Base-by-base conservation (phyloP, 2,113 vertebrate species). In the Ceyx margarethae region DNA sequence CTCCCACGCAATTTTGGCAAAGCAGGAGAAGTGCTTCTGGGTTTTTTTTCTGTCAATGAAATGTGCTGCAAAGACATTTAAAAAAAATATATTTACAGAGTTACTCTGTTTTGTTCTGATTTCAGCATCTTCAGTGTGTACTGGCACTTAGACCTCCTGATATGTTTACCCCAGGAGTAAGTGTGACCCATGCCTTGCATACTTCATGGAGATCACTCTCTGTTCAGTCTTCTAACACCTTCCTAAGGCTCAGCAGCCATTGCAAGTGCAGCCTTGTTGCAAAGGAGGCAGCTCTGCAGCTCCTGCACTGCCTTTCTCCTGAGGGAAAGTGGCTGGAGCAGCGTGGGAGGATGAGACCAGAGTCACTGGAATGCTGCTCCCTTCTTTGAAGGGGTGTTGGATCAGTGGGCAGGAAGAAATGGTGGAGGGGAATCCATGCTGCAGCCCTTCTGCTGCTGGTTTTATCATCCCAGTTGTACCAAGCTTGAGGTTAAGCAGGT, bases 121-220 rank as follows among this genome's bases (percentile, higher is more conserved):
- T 72, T 62, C 37, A 28, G 10, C 1, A 2, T 46, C 81, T 86
- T 26, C 64, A 57, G 40, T 42, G 31, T 9, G 1, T 78, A 4
- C 51, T 61, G 71, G 31, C n/a, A 31, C 25, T 42, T 50, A 14
- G 0, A 25, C 35, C 15, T 90, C 23, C 45, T 40, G 66, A 31
- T 17, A 45, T 23, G 10, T 40, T 54, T 50, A 33, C 23, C 11
- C 4, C 1, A 0, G 8, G 4, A n/a, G 31, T 11, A 26, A 22
- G 65, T 79, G 3, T 0, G 37, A 42, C 66, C 62, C n/a, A 4
- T 43, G 65, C 29, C 84, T 66, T 28, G 15, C 46, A 8, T 50
- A 56, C 46, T 50, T 68, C 43, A 10, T 1, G 28, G 53, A 6
- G 16, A 15, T 37, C 13, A 1, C 21, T 20, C 13, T 26, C 10